These are phyloP conservation scores for Pionites leucogaster DNA, from an alignment of 2,113 vertebrate species.

Conservation along the genomic window DNA sequence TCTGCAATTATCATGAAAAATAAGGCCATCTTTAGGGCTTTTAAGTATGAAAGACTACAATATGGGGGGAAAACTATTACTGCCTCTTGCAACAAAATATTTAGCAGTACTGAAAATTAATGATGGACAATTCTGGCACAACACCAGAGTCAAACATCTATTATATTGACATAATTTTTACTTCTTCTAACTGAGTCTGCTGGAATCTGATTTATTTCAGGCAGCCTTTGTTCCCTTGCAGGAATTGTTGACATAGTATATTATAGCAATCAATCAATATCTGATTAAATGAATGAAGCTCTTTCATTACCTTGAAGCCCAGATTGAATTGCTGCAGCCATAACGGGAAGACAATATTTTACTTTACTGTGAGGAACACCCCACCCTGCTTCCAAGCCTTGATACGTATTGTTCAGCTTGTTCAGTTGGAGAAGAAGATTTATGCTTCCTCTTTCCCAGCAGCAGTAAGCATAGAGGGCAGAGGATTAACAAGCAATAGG, in stretches of 20 bases:
- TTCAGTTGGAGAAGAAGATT: neutral
- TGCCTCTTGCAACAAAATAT: neutral
- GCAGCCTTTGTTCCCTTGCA: neutral
- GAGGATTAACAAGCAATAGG: neutral
- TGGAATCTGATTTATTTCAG: slow-evolving; percentile 26
- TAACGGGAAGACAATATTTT: slow-evolving; percentile 39
- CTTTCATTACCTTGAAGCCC: slow-evolving; percentile 53
- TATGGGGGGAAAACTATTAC: neutral
- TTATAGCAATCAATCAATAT: slow-evolving; percentile 53
- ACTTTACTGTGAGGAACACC: neutral
- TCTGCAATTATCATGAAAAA: neutral
- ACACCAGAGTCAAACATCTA: neutral
- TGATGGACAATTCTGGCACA: neutral
- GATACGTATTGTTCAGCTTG: neutral
- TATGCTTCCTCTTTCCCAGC: neutral
- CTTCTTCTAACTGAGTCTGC: neutral
- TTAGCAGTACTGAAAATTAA: neutral
- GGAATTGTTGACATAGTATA: slow-evolving; percentile 49
- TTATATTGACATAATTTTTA: neutral
- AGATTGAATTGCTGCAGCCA: slow-evolving; percentile 39
- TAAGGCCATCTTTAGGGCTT: neutral
- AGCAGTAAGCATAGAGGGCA: neutral
- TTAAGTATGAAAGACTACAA: neutral
- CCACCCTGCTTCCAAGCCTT: neutral
- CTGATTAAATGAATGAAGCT: slow-evolving; percentile 51